A percentile compares a stretch with the other conserved stretches of the same genome.
These are phyloP conservation scores for Ommatoiulus sabulosus DNA, from an alignment of 2,888 invertebrate genomes.

Conservation along the genomic window DNA sequence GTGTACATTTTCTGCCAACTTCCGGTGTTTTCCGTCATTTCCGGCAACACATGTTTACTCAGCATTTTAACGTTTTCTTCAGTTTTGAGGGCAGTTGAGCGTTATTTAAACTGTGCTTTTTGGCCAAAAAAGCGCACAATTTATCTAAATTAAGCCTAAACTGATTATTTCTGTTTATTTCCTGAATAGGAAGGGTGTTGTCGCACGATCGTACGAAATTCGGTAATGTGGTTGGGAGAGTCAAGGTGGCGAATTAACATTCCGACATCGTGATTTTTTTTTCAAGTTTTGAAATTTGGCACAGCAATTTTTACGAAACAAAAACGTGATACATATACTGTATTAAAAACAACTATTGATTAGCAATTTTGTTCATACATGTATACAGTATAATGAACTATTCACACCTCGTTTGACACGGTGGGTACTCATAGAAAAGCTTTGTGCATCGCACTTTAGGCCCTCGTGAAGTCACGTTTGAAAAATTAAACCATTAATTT, in stretches of 20 bases:
- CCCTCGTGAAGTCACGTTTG: no score
- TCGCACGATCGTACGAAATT: not conserved
- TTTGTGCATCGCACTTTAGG: no score
- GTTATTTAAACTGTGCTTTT: not conserved
- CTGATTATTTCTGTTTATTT: not conserved
- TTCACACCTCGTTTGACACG: no score
- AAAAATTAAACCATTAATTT: no score
- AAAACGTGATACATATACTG: no score
- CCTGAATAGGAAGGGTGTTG: not conserved
- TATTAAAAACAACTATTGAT: no score
- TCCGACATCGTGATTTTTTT: not conserved
- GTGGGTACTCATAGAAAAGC: no score
- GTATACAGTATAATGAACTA: no score
- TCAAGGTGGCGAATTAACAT: not conserved
- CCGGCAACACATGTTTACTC: not conserved
- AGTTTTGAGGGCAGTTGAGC: not conserved
- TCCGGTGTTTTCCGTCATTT: not conserved
- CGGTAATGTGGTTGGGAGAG: not conserved
- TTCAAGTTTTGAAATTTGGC: not conserved
- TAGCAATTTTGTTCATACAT: no score
- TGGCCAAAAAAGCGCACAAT: not conserved
- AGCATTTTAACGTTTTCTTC: no score
- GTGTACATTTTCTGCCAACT: not conserved
- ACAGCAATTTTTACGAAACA: no score
- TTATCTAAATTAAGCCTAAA: not conserved